These are phyloP conservation scores for Kobus ellipsiprymnus DNA, from an alignment of 2,113 vertebrate species.

Conservation along the genomic window DNA sequence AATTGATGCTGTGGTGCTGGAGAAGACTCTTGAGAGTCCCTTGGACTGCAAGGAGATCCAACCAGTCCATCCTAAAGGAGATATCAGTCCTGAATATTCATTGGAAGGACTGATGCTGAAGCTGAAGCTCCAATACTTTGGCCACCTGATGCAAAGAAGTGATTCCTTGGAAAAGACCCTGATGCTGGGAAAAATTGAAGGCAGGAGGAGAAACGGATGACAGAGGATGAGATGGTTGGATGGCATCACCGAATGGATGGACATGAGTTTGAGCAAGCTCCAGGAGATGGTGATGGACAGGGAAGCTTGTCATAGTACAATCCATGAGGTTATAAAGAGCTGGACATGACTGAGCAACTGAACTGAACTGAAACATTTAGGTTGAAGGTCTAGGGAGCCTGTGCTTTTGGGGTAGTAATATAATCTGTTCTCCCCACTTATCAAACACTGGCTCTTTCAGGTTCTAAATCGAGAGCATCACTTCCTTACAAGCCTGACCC, in stretches of 20 bases:
- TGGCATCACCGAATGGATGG: background rate
- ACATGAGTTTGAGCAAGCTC: background rate
- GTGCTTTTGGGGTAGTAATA: rapidly evolving
- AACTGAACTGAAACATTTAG: background rate
- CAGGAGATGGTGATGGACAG: background rate
- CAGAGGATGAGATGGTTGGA: background rate
- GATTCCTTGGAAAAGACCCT: background rate
- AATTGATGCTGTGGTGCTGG: background rate
- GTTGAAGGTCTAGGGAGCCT: background rate
- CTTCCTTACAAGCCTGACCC: background rate
- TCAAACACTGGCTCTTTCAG: background rate
- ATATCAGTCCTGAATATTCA: background rate
- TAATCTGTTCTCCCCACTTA: background rate
- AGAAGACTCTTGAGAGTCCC: background rate
- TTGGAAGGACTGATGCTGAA: background rate
- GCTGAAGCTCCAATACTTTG: background rate
- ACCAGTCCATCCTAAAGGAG: background rate
- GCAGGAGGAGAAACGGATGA: background rate
- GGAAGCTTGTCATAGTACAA: background rate
- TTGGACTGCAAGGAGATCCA: background rate
- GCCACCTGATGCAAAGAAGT: background rate
- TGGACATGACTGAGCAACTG: rapidly evolving
- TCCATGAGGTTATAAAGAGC: background rate
- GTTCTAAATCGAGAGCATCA: background rate
- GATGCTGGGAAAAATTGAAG: background rate